Evolutionary conservation across 2,888 invertebrate genomes (phyloP).

Genomic region (Rhamphomyia laevipes): DNA sequence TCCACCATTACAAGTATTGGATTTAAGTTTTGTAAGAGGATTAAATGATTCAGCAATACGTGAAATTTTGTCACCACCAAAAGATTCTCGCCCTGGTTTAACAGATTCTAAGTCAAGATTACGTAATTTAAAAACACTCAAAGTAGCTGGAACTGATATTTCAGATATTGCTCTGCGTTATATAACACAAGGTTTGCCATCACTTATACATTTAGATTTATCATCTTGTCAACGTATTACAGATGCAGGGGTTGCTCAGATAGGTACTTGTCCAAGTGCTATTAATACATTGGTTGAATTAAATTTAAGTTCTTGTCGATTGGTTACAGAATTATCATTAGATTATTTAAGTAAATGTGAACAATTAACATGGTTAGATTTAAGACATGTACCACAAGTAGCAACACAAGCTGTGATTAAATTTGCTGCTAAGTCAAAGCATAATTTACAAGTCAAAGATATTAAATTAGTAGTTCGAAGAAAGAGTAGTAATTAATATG

Average conservation of each 20-base stretch:
- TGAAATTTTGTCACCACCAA: slow-evolving; percentile 76
- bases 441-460: slow-evolving; percentile 67
- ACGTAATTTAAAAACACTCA: slow-evolving; percentile 60
- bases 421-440: slow-evolving; percentile 69
- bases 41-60: slow-evolving; percentile 73
- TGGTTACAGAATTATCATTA: slow-evolving; percentile 69
- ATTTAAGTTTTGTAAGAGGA: slow-evolving; percentile 77
- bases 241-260: slow-evolving; percentile 80
- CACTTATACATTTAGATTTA: slow-evolving; percentile 64
- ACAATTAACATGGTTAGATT: slow-evolving; percentile 57
- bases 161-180: slow-evolving; percentile 65
- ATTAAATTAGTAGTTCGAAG: slow-evolving; percentile 56
- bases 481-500: no score
- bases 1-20: slow-evolving; percentile 63
- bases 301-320: slow-evolving; percentile 69
- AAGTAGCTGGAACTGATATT: slow-evolving; percentile 77
- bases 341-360: slow-evolving; percentile 71
- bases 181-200: slow-evolving; percentile 63
- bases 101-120: slow-evolving; percentile 64
- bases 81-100: slow-evolving; percentile 68
- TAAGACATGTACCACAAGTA: slow-evolving; percentile 68
- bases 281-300: slow-evolving; percentile 54
- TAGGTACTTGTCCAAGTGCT: slow-evolving; percentile 62
- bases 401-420: slow-evolving; percentile 73
- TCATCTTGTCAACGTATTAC: slow-evolving; percentile 79